A percentile compares a stretch with the other conserved stretches of the same genome.
Evolutionary conservation across 2,113 vertebrate species (phyloP).

Genomic region (Gnathonemus echidnorhynchus): DNA sequence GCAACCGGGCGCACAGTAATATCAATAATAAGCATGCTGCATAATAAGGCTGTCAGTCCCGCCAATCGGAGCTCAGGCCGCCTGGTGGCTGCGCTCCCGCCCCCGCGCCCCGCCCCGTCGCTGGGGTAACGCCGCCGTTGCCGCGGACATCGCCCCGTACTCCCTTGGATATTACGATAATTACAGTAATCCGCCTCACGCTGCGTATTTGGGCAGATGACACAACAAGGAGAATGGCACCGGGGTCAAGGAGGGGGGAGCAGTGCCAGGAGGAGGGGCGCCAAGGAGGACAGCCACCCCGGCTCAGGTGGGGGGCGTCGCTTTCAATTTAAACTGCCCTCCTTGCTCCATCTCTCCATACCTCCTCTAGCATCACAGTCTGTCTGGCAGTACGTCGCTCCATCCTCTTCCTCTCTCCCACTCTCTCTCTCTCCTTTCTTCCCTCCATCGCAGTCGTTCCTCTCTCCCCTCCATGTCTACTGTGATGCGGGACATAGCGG

Average conservation of each 20-base stretch:
- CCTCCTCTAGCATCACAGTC: neutral
- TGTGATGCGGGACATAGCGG: constrained; percentile 53
- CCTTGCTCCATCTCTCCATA: neutral
- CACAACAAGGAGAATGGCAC: neutral
- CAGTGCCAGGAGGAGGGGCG: neutral
- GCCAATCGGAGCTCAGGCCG: constrained; percentile 76
- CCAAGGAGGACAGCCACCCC: neutral
- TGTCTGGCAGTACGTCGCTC: neutral
- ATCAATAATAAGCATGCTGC: constrained; percentile 99
- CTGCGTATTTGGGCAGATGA: neutral
- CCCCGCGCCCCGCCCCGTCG: constrained; percentile 57
- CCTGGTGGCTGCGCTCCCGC: neutral
- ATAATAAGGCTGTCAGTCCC: constrained; percentile 99
- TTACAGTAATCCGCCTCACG: neutral
- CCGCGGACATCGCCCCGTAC: neutral
- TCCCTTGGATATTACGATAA: constrained; percentile 7
- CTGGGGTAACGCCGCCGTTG: neutral
- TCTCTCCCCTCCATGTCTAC: constrained; percentile 37
- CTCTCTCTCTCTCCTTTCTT: neutral
- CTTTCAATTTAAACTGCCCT: neutral
- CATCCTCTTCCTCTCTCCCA: neutral
- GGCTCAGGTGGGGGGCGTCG: neutral
- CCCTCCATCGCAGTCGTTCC: constrained; percentile 11
- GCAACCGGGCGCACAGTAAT: constrained; percentile 97
- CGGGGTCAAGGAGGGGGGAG: neutral